Percentiles rank a stretch among this genome's conserved stretches.
phyloP scores from a whole-genome alignment of 1,140 invertebrate species.

The Macrobrachium nipponense region DNA sequence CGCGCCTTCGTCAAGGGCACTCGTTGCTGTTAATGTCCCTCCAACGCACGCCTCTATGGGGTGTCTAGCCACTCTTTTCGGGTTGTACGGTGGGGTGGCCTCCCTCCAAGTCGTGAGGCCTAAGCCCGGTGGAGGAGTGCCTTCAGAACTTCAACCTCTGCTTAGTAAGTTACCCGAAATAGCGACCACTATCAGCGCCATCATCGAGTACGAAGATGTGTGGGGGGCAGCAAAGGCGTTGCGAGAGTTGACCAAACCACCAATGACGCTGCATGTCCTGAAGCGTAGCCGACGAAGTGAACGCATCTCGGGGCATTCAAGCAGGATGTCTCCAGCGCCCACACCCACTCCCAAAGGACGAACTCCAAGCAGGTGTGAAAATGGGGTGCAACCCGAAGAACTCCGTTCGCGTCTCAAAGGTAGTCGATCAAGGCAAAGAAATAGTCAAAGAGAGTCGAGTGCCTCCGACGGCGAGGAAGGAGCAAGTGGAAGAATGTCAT shows the following conservation, averaged over 20 bases:
- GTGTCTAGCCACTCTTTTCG: conserved; percentile 87
- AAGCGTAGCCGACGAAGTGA: conserved; percentile 76
- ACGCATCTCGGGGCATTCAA: conserved; percentile 65
- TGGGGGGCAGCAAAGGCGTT: conserved; percentile 84
- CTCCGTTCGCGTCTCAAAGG: conserved; percentile 33
- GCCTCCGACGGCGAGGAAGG: conserved; percentile 32
- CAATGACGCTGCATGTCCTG: conserved; percentile 76
- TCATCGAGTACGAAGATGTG: conserved; percentile 90
- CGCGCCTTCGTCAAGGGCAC: conserved; percentile 85
- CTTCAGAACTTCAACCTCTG: conserved; percentile 87
- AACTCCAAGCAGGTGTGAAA: not conserved
- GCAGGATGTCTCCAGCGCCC: conserved; percentile 25
- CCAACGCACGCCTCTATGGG: conserved; percentile 87
- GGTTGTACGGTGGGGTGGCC: conserved; percentile 86
- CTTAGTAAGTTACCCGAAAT: conserved; percentile 90
- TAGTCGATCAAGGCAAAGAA: not conserved
- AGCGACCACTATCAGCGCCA: conserved; percentile 83
- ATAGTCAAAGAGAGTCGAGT: conserved; percentile 16
- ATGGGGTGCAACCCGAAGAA: conserved; percentile 31
- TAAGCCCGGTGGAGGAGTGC: conserved; percentile 85
- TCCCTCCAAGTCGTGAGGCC: conserved; percentile 87
- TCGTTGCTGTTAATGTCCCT: conserved; percentile 86
- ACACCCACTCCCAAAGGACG: conserved; percentile 6
- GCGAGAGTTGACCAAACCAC: conserved; percentile 69
- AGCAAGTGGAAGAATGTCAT: not conserved